Conservation (phyloP, 1,140 invertebrate species). For the Diuraphis noxia region DNA sequence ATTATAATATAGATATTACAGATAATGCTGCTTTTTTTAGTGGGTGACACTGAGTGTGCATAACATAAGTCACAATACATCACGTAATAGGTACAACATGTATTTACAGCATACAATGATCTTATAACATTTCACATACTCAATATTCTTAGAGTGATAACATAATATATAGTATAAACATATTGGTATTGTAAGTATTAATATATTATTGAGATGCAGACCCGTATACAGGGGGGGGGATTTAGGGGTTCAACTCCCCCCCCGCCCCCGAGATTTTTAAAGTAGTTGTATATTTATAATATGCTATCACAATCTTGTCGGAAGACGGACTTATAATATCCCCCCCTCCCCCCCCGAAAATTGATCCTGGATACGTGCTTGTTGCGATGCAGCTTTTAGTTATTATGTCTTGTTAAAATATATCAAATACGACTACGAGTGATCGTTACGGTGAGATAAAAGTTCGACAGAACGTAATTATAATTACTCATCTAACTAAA, state of each 20-base stretch:
- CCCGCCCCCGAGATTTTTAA: too few species aligned
- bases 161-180: not conserved
- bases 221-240: too few species aligned
- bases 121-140: too few species aligned
- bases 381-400: not conserved
- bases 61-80: too few species aligned
- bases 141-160: not conserved
- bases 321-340: too few species aligned
- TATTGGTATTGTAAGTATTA: not conserved
- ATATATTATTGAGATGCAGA: not conserved
- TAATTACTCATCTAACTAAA: not conserved
- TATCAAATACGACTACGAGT: not conserved
- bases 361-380: too few species aligned
- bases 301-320: too few species aligned
- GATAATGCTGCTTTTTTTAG: not conserved
- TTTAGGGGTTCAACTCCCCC: too few species aligned
- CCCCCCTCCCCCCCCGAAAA: too few species aligned
- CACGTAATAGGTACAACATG: too few species aligned
- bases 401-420: not conserved
- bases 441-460: not conserved
- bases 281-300: too few species aligned
- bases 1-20: not conserved
- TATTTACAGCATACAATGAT: too few species aligned
- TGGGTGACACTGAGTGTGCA: not conserved
- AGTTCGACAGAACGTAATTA: not conserved